Percentiles rank a stretch among this genome's conserved stretches.
Conservation (phyloP, 2,113 vertebrate genomes). For the Rhizomys pruinosus region DNA sequence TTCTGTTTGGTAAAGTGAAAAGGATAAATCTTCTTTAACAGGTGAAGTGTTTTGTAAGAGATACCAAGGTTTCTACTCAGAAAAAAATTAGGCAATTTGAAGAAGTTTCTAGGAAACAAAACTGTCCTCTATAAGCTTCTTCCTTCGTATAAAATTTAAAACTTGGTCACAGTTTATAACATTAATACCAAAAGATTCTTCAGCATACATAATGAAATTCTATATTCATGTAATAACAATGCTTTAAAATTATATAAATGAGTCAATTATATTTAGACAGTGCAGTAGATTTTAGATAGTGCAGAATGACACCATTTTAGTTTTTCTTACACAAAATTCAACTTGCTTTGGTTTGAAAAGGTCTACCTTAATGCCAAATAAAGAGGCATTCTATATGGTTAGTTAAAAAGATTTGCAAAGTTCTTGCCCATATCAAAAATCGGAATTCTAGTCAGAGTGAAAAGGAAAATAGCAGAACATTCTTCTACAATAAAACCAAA, state of each 20-base stretch:
- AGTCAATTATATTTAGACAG: background rate
- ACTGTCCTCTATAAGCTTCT: background rate
- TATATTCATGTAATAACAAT: background rate
- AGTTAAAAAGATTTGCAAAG: slow-evolving; percentile 9
- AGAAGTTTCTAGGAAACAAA: background rate
- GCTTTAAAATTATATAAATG: background rate
- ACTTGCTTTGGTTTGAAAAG: background rate
- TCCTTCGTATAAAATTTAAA: slow-evolving; percentile 1
- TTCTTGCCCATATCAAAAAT: slow-evolving; percentile 34
- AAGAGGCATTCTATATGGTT: slow-evolving; percentile 22
- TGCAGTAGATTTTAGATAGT: background rate
- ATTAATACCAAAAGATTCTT: background rate
- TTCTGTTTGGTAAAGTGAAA: background rate
- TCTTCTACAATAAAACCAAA: slow-evolving; percentile 40
- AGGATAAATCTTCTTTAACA: background rate
- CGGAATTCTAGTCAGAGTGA: slow-evolving; percentile 42
- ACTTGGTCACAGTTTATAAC: background rate
- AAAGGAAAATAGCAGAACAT: background rate
- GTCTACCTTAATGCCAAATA: slow-evolving; percentile 38
- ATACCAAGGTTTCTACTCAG: background rate
- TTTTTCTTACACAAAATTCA: slow-evolving; percentile 33
- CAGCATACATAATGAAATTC: background rate
- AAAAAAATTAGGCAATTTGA: slow-evolving; percentile 3
- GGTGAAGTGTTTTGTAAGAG: background rate
- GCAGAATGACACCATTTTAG: background rate